Conservation (phyloP, 2,113 vertebrate genomes). For the Cololabis saira region DNA sequence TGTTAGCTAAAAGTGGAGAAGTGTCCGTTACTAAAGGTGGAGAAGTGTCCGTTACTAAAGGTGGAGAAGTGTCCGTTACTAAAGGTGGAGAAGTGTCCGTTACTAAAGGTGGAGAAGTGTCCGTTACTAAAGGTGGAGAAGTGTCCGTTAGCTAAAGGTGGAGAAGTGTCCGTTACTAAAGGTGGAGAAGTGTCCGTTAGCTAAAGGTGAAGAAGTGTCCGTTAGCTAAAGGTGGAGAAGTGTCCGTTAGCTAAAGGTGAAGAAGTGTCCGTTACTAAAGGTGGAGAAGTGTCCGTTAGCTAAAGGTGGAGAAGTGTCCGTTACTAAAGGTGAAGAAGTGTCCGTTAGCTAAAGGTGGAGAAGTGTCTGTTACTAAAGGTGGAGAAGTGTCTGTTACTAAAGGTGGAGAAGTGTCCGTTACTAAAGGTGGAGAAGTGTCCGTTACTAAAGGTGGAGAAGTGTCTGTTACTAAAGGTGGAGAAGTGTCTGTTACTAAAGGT, state of each 20-base stretch:
- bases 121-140: constrained; percentile 10
- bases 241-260: no score
- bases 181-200: constrained; percentile 4
- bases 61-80: constrained; percentile 4
- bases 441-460: no score
- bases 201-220: constrained; percentile 23
- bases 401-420: no score
- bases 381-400: constrained; percentile 19
- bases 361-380: no score
- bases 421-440: constrained; percentile 5
- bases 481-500: no score
- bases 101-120: constrained; percentile 8
- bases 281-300: constrained; percentile 4
- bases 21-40: constrained; percentile 16
- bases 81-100: constrained; percentile 23
- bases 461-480: constrained; percentile 12
- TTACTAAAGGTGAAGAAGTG: constrained; percentile 12
- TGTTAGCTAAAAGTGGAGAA: constrained; percentile 18
- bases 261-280: constrained; percentile 19
- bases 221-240: constrained; percentile 11
- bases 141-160: no score
- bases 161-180: constrained; percentile 19
- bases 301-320: constrained; percentile 22
- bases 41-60: constrained; percentile 19
- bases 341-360: no score